Evolutionary conservation across 2,113 vertebrate genomes (phyloP), one percentile per base, ranked within the genome.

Genomic region (Thalassoma bifasciatum): DNA sequence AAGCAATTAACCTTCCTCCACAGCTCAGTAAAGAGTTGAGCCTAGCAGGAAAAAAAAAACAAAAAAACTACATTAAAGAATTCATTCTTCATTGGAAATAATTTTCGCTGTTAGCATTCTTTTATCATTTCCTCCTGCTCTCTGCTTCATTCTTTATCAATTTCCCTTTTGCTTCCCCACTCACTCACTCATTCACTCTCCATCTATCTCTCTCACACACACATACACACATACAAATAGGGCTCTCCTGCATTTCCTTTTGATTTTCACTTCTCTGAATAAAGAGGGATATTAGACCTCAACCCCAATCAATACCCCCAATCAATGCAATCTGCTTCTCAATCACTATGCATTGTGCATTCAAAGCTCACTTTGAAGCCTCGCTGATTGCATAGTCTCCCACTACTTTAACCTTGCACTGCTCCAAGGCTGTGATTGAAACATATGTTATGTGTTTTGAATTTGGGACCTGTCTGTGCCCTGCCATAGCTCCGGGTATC

Each of bases 321-420:
- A 79, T 88, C 88, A 88, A 84, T 88, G 84, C 82, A 83, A 81
- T 88, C 79, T 82, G 80, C 74, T 79, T 69, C 77, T 89, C 84
- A 79, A 87, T 89, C 88, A 85, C 88, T 56, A 44, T 37, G 77
- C 71, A 76, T 88, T 85, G 81, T 86, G 84, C 70, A 66, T 81
- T 82, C 64, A 79, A 71, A 80, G 62, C 64, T 85, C 68, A 77
- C 82, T 75, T 63, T 76, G 75, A 88, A 80, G 81, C 75, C 52
- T 71, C 17, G 2, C 83, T 89, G 82, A 91, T 90, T 89, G 82
- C 76, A 49, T 66, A 47, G 67, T 57, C 60, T 88, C 83, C 86
- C 82, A 82, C 74, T 34, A 66, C 63, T 80, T 81, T 69, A 79
- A 82, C 67, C 69, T 66, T 46, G 59, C 30, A 49, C 19, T 65